These are phyloP conservation scores for Corythaixoides concolor DNA, from an alignment of 2,113 vertebrate species.

Conservation along the genomic window DNA sequence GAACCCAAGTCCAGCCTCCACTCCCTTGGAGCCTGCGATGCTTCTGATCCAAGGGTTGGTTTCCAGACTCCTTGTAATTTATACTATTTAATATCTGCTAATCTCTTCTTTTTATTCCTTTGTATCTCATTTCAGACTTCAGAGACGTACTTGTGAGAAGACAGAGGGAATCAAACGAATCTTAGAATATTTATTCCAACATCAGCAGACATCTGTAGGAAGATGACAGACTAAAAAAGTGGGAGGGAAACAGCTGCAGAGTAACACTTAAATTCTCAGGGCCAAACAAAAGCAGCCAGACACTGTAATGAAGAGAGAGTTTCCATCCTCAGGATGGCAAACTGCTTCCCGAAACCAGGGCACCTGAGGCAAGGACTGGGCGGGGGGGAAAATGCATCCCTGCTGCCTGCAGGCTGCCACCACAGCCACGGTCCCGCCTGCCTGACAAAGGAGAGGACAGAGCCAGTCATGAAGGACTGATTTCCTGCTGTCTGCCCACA, in stretches of 20 bases:
- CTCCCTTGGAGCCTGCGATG: not conserved
- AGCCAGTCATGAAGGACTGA: not conserved
- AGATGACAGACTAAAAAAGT: not conserved
- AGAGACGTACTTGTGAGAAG: not conserved
- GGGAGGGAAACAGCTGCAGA: not conserved
- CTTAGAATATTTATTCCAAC: not conserved
- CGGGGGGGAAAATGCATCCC: not conserved
- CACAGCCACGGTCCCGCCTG: not conserved
- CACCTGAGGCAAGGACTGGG: not conserved
- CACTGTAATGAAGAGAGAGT: not conserved
- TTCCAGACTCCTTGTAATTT: not conserved
- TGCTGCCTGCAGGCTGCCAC: not conserved
- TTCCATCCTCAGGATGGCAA: not conserved
- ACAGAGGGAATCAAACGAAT: not conserved
- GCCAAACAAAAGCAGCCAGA: slow-evolving; percentile 6
- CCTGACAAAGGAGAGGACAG: not conserved
- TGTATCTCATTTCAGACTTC: not conserved
- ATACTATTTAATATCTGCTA: not conserved
- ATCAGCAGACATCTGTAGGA: not conserved
- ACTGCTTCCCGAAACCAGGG: not conserved
- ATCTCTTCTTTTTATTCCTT: not conserved
- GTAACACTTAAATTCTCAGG: not conserved
- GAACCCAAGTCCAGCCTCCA: not conserved
- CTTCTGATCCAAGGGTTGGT: not conserved
- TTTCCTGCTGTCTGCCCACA: not conserved